A percentile compares a stretch with the other conserved stretches of the same genome.
Evolutionary conservation across 2,797 vertebrate genomes (phyloP).

Genomic region (Glossophaga mutica): DNA sequence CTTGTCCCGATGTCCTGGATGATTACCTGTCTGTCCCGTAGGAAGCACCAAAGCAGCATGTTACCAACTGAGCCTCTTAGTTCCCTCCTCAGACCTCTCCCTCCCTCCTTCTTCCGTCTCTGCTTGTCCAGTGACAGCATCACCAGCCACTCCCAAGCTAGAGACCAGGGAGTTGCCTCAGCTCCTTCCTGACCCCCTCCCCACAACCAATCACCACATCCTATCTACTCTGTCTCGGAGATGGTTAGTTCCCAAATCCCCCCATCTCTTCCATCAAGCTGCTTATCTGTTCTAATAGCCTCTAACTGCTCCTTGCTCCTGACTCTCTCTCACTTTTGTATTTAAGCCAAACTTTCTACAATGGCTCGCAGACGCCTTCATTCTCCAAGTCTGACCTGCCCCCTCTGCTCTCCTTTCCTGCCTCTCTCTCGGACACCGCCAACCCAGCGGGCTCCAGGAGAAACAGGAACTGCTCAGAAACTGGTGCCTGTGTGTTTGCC

Average conservation of each 20-base stretch:
- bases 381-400: neutral
- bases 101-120: neutral
- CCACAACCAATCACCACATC: neutral
- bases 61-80: neutral
- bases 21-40: neutral
- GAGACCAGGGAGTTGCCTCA: neutral
- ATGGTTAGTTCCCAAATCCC: neutral
- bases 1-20: neutral
- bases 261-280: neutral
- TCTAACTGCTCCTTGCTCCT: neutral
- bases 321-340: neutral
- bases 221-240: neutral
- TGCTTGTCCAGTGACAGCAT: neutral
- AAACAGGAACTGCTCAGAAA: neutral
- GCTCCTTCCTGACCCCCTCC: accelerated
- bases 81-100: neutral
- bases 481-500: neutral
- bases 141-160: neutral
- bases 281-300: neutral
- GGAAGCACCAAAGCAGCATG: neutral
- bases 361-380: neutral
- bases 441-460: neutral
- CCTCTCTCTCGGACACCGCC: neutral
- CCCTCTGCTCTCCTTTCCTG: neutral
- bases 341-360: neutral